These are phyloP conservation scores for Drosophila melanocephala DNA, from an alignment of 2,888 invertebrate genomes.

Conservation along the genomic window DNA sequence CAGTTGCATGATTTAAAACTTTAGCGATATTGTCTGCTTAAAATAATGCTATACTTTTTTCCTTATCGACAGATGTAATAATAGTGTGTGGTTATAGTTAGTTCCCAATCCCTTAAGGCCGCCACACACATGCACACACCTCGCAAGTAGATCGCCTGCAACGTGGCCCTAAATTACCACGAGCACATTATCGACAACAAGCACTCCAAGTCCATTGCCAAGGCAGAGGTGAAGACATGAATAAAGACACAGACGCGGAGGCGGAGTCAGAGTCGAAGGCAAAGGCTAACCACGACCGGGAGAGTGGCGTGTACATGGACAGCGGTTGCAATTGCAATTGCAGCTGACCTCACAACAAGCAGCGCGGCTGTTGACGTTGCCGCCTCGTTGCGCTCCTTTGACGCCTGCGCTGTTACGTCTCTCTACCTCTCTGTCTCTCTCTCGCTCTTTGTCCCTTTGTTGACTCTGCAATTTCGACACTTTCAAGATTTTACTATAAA, in stretches of 20 bases:
- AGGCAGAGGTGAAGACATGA: slow-evolving; percentile 21
- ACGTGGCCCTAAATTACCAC: slow-evolving; percentile 63
- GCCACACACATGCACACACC: slow-evolving; percentile 24
- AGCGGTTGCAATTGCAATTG: slow-evolving; percentile 43
- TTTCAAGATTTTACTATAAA: slow-evolving; percentile 79
- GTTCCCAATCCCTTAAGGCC: slow-evolving; percentile 3
- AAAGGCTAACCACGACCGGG: slow-evolving; percentile 52
- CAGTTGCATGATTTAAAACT: not conserved
- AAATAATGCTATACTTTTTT: not conserved
- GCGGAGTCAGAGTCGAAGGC: not conserved
- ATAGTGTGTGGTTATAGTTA: not conserved
- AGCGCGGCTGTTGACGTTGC: slow-evolving; percentile 37
- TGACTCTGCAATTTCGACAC: slow-evolving; percentile 70
- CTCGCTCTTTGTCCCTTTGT: slow-evolving; percentile 6
- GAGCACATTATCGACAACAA: slow-evolving; percentile 74
- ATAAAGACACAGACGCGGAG: not conserved
- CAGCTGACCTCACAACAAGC: slow-evolving; percentile 57
- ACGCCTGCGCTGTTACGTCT: slow-evolving; percentile 44
- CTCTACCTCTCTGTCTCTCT: slow-evolving; percentile 4
- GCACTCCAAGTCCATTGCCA: slow-evolving; percentile 31
- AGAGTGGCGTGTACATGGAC: slow-evolving; percentile 54
- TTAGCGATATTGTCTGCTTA: not conserved
- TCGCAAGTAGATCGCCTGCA: slow-evolving; percentile 60
- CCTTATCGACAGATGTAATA: slow-evolving; percentile 8
- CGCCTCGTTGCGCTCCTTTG: slow-evolving; percentile 61